Conservation (phyloP, 2,113 vertebrate species). For the Neoarius graeffei region DNA sequence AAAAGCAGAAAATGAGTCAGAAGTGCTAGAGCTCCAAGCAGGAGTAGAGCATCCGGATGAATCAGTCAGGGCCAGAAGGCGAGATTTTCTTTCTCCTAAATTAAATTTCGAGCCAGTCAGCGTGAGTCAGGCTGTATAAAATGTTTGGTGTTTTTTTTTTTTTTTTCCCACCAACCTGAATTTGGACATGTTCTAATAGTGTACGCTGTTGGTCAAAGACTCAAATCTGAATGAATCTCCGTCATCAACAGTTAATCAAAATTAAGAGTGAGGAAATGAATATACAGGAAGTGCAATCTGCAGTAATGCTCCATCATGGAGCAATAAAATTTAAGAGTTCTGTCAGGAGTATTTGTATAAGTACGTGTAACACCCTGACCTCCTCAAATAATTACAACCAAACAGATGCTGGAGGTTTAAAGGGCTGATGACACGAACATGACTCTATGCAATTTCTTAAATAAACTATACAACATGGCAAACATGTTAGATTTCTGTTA, state of each 20-base stretch:
- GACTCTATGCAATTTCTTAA: too few relatives aligned
- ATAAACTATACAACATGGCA: too few relatives aligned
- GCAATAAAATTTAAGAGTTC: not conserved
- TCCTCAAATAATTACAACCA: not conserved
- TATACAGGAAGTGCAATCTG: not conserved
- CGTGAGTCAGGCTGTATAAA: conserved; percentile 2
- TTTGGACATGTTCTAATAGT: conserved; percentile 2
- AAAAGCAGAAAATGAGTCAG: conserved; percentile 14
- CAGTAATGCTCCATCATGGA: not conserved
- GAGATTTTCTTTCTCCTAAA: conserved; percentile 3
- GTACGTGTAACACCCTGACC: not conserved
- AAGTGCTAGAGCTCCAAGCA: not conserved
- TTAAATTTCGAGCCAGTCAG: not conserved
- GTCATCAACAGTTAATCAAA: not conserved
- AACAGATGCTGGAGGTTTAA: not conserved
- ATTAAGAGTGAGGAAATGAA: not conserved
- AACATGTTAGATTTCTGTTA: too few relatives aligned
- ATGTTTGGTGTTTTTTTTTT: too few relatives aligned
- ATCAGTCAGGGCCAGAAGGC: not conserved
- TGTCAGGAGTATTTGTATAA: not conserved
- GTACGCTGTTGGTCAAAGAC: not conserved
- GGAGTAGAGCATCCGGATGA: conserved; percentile 1
- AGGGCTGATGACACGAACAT: too few relatives aligned
- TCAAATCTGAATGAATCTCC: not conserved
- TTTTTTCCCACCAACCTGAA: not conserved